These are phyloP conservation scores for Rhagonycha lutea DNA, from an alignment of 2,888 invertebrate species.

Conservation along the genomic window DNA sequence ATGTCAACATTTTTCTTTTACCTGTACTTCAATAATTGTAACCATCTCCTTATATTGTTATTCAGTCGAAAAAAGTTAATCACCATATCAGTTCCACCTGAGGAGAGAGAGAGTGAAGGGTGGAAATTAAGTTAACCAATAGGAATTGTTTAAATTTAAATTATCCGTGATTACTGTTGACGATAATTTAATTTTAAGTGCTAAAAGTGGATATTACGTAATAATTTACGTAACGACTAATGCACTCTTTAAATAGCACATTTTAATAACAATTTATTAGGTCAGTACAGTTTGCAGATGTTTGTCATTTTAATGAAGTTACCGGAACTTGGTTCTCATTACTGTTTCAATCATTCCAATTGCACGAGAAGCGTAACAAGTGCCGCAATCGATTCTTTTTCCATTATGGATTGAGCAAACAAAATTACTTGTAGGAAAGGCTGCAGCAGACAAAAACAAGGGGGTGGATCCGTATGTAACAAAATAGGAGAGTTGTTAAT, in stretches of 20 bases:
- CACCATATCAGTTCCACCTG: background rate
- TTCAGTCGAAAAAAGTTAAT: background rate
- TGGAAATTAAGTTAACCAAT: background rate
- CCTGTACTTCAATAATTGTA: background rate
- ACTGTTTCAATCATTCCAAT: background rate
- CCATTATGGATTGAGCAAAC: background rate
- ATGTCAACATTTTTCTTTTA: background rate
- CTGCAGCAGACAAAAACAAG: constrained; percentile 7
- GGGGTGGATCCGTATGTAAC: constrained; percentile 6
- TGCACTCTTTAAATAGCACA: background rate
- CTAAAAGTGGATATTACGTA: background rate
- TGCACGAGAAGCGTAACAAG: constrained; percentile 12
- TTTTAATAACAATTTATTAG: background rate
- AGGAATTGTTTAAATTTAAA: background rate
- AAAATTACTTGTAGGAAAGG: constrained; percentile 9
- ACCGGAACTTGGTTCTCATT: background rate
- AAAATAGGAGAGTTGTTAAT: background rate
- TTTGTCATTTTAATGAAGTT: background rate
- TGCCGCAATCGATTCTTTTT: background rate
- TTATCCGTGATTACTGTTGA: background rate
- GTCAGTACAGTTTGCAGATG: background rate
- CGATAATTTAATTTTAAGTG: background rate
- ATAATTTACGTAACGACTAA: background rate
- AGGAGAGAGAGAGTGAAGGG: background rate
- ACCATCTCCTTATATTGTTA: background rate